Evolutionary conservation across 2,113 vertebrate genomes (phyloP).

Genomic region (Rhinichthys klamathensis): DNA sequence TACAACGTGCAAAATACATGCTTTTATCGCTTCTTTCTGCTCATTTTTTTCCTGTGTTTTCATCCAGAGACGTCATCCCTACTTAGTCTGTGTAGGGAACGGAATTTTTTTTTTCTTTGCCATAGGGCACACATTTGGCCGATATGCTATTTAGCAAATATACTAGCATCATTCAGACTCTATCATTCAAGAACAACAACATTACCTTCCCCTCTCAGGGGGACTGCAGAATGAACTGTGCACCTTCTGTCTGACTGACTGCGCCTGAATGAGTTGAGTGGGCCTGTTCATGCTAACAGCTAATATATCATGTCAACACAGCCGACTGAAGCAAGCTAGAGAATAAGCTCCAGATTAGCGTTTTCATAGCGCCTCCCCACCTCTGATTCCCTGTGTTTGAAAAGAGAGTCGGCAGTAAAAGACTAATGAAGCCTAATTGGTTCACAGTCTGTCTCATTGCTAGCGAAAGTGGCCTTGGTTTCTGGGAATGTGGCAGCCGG

Average conservation of each 20-base stretch:
- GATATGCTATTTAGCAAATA: too few species aligned
- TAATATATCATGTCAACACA: neutral
- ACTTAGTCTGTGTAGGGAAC: too few species aligned
- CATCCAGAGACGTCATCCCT: too few species aligned
- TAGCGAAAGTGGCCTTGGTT: conserved; percentile 50
- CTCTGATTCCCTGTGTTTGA: conserved; percentile 22
- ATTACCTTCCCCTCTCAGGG: neutral
- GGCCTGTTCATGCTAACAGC: neutral
- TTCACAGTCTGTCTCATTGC: conserved; percentile 52
- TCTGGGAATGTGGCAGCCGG: conserved; percentile 55
- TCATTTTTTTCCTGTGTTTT: too few species aligned
- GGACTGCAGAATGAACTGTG: neutral
- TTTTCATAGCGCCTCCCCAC: neutral
- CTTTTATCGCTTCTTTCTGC: too few species aligned
- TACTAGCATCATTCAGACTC: too few species aligned
- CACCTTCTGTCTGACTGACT: neutral
- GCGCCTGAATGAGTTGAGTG: conserved; percentile 10
- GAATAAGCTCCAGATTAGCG: neutral
- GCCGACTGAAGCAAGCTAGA: neutral
- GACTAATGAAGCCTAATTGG: conserved; percentile 61
- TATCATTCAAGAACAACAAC: neutral
- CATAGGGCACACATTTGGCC: too few species aligned
- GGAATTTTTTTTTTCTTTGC: too few species aligned
- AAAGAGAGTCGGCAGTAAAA: conserved; percentile 39
- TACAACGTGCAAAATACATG: too few species aligned